Base-by-base conservation (phyloP, 2,797 vertebrate species). In the Pogonophryne albipinna region DNA sequence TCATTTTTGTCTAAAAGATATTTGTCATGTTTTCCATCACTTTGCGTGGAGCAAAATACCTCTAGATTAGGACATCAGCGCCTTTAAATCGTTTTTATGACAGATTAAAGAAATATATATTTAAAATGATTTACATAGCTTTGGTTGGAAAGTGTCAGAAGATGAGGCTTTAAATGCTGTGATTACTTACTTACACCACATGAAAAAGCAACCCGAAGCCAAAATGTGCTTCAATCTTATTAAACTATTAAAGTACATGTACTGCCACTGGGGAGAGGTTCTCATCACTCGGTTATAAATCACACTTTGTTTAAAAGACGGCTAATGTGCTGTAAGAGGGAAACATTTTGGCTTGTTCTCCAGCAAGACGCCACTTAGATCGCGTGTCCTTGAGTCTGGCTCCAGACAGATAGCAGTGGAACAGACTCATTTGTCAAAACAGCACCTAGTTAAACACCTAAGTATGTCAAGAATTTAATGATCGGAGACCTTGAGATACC, bases 361-460 rank as follows among this genome's bases (percentile, higher is more conserved):
- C 38, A 52, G 38, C 67, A 69, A 55, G 71, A 79, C 50, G 41
- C 52, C 60, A 55, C 65, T 81, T 71, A 67, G 78, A 57, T 63
- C 64, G 55, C 23, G 63, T 52, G 34, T 57, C 61, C 45, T 71
- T 6, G 16, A 60, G 49, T 61, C 27, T 79, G 72, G 34, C 80
- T 77, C 60, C 49, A 69, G 68, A 71, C 63, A 67, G 23, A 79
- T 78, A 59, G 62, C 71, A 79, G 52, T 55, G 50, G 51, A 77
- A 73, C 56, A 76, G 76, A 83, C 76, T 68, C 61, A 71, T 87
- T 77, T 77, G 72, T 85, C 79, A 82, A 57, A 74, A 20, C 31
- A 52, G 68, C 60, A 81, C 68, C 59, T 56, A 45, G 53, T 79
- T 78, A 49, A 77, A 75, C 73, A 49, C 23, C 41, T 60, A 58